Percentiles rank a stretch among this genome's conserved stretches.
phyloP scores from a whole-genome alignment of 2,797 vertebrate species.

The Harpagifer antarcticus region DNA sequence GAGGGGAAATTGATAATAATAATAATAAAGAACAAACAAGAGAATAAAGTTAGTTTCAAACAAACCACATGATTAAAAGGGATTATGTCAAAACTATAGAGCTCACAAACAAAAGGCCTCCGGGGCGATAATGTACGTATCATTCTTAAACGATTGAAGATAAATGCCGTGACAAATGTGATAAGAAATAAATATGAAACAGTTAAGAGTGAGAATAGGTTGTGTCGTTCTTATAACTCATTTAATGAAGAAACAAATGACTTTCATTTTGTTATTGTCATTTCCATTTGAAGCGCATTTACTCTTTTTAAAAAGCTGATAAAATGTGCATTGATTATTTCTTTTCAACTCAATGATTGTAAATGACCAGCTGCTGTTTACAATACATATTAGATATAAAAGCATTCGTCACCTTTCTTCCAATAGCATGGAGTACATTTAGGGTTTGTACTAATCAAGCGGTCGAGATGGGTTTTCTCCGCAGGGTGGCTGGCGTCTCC shows the following conservation, averaged over 20 bases:
- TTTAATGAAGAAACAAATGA: background rate
- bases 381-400: background rate
- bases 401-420: background rate
- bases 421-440: too few relatives aligned
- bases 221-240: background rate
- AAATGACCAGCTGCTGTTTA: constrained; percentile 4
- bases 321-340: too few relatives aligned
- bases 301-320: too few relatives aligned
- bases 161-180: background rate
- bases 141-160: background rate
- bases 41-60: constrained; percentile 44
- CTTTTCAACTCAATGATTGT: constrained; percentile 4
- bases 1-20: constrained; percentile 48
- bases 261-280: too few relatives aligned
- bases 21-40: constrained; percentile 61
- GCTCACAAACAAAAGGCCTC: constrained; percentile 1
- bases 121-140: background rate
- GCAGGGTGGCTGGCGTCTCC: too few relatives aligned
- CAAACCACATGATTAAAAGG: constrained; percentile 33
- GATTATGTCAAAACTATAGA: constrained; percentile 36
- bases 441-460: too few relatives aligned
- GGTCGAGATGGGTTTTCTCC: too few relatives aligned
- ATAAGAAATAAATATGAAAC: background rate
- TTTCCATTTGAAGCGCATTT: too few relatives aligned
- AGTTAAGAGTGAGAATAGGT: background rate